phyloP scores from a whole-genome alignment of 2,888 invertebrate species.

The Euzophera pinguis region DNA sequence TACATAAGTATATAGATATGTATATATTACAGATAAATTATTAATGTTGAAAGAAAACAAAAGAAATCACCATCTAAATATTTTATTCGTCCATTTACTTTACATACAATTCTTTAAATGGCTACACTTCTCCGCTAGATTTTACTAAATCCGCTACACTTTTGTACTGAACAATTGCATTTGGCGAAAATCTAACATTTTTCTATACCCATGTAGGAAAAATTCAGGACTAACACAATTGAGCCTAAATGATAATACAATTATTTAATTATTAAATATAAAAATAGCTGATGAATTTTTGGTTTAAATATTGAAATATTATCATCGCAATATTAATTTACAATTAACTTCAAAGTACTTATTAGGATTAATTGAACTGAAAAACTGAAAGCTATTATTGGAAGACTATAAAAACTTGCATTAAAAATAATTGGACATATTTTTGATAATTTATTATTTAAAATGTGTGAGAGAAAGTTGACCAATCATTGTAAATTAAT shows the following conservation, averaged over 20 bases:
- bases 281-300: constrained; percentile 63
- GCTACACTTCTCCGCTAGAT: constrained; percentile 45
- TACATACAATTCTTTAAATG: constrained; percentile 56
- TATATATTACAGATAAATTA: too few relatives aligned
- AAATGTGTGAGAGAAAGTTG: too few relatives aligned
- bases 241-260: constrained; percentile 17
- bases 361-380: too few relatives aligned
- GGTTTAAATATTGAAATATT: constrained; percentile 51
- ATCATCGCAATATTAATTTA: background rate
- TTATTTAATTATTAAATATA: constrained; percentile 36
- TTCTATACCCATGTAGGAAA: constrained; percentile 11
- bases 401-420: too few relatives aligned
- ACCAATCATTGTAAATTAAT: background rate
- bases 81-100: constrained; percentile 64
- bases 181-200: constrained; percentile 40
- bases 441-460: too few relatives aligned
- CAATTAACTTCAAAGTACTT: background rate
- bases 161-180: constrained; percentile 70
- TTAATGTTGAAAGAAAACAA: constrained; percentile 9
- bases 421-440: background rate
- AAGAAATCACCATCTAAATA: constrained; percentile 59
- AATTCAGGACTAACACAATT: constrained; percentile 20
- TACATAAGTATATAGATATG: too few relatives aligned
- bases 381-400: too few relatives aligned
- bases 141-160: constrained; percentile 46